These are phyloP conservation scores for Sphinx pinastri DNA, from an alignment of 2,888 invertebrate species.

Conservation along the genomic window DNA sequence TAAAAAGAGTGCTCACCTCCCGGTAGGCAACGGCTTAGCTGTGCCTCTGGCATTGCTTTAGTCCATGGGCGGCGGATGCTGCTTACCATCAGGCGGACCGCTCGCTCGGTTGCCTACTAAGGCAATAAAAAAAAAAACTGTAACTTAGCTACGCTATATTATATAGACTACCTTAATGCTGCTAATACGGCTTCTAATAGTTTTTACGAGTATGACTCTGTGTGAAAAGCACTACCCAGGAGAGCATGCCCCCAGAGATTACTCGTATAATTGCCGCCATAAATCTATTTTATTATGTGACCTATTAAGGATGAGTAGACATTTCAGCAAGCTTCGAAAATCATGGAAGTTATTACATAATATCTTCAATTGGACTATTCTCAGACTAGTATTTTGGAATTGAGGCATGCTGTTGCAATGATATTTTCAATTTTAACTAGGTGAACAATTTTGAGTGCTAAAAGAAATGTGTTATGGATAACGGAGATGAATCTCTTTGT, in stretches of 20 bases:
- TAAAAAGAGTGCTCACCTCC: no score
- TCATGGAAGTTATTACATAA: not conserved
- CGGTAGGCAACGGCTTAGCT: no score
- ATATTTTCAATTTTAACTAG: no score
- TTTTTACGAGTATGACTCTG: not conserved
- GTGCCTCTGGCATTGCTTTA: no score
- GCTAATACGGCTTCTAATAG: not conserved
- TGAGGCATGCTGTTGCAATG: not conserved
- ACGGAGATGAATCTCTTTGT: no score
- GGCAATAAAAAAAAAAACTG: no score
- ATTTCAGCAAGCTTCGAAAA: not conserved
- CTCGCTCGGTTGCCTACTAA: no score
- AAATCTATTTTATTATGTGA: constrained; percentile 9
- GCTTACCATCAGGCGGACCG: no score
- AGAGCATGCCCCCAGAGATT: not conserved
- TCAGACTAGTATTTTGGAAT: not conserved
- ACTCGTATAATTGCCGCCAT: not conserved
- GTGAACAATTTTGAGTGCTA: no score
- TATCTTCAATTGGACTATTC: not conserved
- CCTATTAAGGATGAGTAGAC: not conserved
- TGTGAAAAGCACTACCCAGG: not conserved
- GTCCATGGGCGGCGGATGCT: no score
- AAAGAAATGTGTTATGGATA: no score
- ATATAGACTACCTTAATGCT: not conserved
- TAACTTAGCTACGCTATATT: no score